Conservation (phyloP, 1,140 invertebrate species). For the Aethina tumida region DNA sequence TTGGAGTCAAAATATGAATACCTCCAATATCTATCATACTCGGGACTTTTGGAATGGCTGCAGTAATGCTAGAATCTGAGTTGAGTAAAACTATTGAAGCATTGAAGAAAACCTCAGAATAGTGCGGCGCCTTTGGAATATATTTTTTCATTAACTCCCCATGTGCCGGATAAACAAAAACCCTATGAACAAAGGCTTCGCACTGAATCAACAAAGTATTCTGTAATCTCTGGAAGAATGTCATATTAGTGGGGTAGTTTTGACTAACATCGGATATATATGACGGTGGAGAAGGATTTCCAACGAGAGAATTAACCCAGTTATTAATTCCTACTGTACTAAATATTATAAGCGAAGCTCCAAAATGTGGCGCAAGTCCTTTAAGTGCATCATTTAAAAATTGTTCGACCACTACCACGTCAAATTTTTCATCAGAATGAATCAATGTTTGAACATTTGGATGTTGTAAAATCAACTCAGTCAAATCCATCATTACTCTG, state of each 20-base stretch:
- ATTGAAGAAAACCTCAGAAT: slow-evolving; percentile 40
- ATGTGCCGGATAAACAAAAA: slow-evolving; percentile 25
- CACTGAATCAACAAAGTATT: slow-evolving; percentile 28
- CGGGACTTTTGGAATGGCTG: slow-evolving; percentile 36
- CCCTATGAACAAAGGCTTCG: slow-evolving; percentile 6
- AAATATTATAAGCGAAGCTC: slow-evolving; percentile 46
- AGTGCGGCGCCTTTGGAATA: slow-evolving; percentile 37
- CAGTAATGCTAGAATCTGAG: slow-evolving; percentile 23
- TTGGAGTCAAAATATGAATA: slow-evolving; percentile 39
- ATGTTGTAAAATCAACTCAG: neutral
- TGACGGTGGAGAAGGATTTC: slow-evolving; percentile 33
- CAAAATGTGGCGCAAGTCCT: slow-evolving; percentile 46
- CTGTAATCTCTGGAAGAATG: slow-evolving; percentile 34
- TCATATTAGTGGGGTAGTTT: slow-evolving; percentile 34
- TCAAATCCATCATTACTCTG: neutral
- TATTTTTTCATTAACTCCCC: slow-evolving; percentile 34
- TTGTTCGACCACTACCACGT: slow-evolving; percentile 52
- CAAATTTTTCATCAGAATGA: slow-evolving; percentile 40
- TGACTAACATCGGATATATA: slow-evolving; percentile 32
- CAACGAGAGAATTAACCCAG: slow-evolving; percentile 28
- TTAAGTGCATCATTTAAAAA: slow-evolving; percentile 58
- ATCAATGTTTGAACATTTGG: slow-evolving; percentile 14
- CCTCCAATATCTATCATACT: slow-evolving; percentile 43
- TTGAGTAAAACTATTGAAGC: slow-evolving; percentile 31
- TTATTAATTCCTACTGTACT: slow-evolving; percentile 28